phyloP scores from a whole-genome alignment of 1,140 invertebrate species.

The Drosophila gunungcola region DNA sequence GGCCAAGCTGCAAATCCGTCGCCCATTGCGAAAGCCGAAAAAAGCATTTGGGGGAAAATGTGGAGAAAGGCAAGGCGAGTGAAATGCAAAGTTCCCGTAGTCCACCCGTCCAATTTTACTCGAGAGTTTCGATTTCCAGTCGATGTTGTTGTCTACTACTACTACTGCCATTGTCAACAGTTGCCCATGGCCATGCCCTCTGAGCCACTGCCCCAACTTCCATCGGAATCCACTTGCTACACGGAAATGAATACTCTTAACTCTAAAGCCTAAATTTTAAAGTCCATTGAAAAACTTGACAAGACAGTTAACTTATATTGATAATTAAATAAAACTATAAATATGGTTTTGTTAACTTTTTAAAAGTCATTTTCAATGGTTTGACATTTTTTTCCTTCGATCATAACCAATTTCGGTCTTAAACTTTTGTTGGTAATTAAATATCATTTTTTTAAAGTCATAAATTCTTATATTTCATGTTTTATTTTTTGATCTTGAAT shows the following conservation, averaged over 20 bases:
- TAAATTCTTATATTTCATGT: too few relatives aligned
- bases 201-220: conserved; percentile 6
- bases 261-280: too few relatives aligned
- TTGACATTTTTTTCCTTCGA: too few relatives aligned
- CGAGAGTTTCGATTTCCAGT: conserved; percentile 43
- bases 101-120: conserved; percentile 24
- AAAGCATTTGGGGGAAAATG: conserved; percentile 2
- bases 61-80: conserved; percentile 12
- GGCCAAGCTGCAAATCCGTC: conserved; percentile 62
- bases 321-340: too few relatives aligned
- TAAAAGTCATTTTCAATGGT: too few relatives aligned
- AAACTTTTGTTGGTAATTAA: too few relatives aligned
- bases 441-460: too few relatives aligned
- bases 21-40: conserved; percentile 45
- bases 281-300: too few relatives aligned
- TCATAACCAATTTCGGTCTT: too few relatives aligned
- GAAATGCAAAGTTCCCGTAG: conserved; percentile 41
- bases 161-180: conserved; percentile 50
- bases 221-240: not conserved
- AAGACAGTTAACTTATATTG: too few relatives aligned
- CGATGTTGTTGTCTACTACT: conserved; percentile 9
- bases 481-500: too few relatives aligned
- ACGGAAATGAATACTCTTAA: not conserved
- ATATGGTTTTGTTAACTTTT: too few relatives aligned
- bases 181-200: conserved; percentile 10